phyloP scores from a whole-genome alignment of 2,888 invertebrate genomes.

The Odontothrips loti region DNA sequence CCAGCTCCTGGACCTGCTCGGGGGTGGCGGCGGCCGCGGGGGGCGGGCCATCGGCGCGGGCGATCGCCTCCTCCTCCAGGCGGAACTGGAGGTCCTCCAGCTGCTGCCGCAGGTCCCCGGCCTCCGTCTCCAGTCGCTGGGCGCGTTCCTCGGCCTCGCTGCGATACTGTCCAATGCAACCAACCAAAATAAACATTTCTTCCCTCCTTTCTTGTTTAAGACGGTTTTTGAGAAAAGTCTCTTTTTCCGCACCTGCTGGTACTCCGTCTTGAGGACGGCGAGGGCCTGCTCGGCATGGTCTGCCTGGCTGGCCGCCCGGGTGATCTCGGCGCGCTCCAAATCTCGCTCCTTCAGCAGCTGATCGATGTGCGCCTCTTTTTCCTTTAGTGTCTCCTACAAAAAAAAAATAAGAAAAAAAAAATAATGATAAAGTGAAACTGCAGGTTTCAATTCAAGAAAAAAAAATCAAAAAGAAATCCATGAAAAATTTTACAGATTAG shows the following conservation, averaged over 20 bases:
- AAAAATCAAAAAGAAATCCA: no score
- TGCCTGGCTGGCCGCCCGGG: slow-evolving; percentile 72
- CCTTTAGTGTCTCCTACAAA: slow-evolving; percentile 80
- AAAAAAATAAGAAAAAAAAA: slow-evolving; percentile 26
- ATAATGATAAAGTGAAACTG: not conserved
- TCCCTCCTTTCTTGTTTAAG: slow-evolving; percentile 44
- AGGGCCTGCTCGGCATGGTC: slow-evolving; percentile 70
- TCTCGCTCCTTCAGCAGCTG: slow-evolving; percentile 87
- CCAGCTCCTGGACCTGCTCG: slow-evolving; percentile 33
- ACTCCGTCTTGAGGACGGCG: slow-evolving; percentile 58
- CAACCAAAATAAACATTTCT: slow-evolving; percentile 48
- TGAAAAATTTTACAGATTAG: no score
- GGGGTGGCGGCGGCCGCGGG: slow-evolving; percentile 27
- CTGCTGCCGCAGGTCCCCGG: slow-evolving; percentile 56
- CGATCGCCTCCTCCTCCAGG: slow-evolving; percentile 86
- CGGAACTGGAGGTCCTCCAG: slow-evolving; percentile 82
- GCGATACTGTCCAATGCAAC: slow-evolving; percentile 37
- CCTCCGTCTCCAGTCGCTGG: slow-evolving; percentile 54
- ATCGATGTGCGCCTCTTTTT: slow-evolving; percentile 92
- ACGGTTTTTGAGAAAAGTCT: slow-evolving; percentile 37
- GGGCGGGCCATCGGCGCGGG: slow-evolving; percentile 63
- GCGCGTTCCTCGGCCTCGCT: slow-evolving; percentile 44
- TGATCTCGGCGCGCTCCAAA: slow-evolving; percentile 82
- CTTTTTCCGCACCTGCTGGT: slow-evolving; percentile 55
- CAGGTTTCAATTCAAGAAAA: no score